phyloP scores from a whole-genome alignment of 2,888 invertebrate species.

The Sympetrum striolatum region DNA sequence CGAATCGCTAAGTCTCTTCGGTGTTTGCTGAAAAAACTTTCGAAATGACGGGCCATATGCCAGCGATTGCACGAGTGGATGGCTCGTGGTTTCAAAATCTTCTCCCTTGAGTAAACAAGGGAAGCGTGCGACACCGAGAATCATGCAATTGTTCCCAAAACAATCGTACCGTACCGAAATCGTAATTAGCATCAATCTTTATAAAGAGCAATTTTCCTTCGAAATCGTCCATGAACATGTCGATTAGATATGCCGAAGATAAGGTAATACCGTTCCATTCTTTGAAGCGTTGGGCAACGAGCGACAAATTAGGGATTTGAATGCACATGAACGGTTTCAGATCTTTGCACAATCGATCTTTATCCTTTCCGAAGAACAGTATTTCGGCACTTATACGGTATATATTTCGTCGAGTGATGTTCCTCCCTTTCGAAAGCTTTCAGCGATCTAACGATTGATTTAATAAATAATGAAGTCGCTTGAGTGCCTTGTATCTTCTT shows the following conservation, averaged over 20 bases:
- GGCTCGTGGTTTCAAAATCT: constrained; percentile 19
- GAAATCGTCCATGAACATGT: neutral
- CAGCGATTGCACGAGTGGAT: constrained; percentile 1
- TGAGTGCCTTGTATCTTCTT: too few species aligned
- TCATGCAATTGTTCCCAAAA: neutral
- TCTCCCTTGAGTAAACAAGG: constrained; percentile 17
- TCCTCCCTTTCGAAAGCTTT: too few species aligned
- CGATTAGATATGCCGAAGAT: neutral
- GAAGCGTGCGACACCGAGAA: neutral
- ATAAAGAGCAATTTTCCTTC: neutral
- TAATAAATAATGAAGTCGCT: too few species aligned
- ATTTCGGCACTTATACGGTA: too few species aligned
- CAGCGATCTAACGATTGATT: too few species aligned
- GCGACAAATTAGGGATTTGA: neutral
- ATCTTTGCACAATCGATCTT: too few species aligned
- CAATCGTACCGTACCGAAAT: neutral
- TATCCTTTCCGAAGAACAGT: too few species aligned
- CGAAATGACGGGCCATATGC: constrained; percentile 8
- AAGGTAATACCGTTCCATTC: neutral
- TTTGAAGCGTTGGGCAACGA: neutral
- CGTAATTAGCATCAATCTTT: neutral
- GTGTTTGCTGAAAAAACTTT: constrained; percentile 15
- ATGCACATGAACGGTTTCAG: neutral
- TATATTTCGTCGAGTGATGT: too few species aligned
- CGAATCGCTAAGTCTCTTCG: neutral